Evolutionary conservation across 2,888 invertebrate species (phyloP).

Genomic region (Lycia hirtaria): DNA sequence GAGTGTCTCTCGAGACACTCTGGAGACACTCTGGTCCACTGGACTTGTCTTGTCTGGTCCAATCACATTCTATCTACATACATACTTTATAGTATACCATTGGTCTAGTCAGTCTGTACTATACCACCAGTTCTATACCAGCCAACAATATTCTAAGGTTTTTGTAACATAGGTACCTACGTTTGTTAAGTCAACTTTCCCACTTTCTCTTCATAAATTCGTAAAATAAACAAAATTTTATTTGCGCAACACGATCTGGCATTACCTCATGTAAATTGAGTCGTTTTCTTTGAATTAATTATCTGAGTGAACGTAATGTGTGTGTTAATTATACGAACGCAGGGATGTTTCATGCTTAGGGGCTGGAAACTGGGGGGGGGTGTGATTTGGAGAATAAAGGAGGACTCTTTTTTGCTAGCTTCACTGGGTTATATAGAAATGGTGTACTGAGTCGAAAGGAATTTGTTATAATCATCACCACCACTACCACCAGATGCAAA

Average conservation of each 20-base stretch:
- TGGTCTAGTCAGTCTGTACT: too few relatives aligned
- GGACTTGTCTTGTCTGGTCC: too few relatives aligned
- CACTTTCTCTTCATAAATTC: constrained; percentile 3
- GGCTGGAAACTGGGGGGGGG: background rate
- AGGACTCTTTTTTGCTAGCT: background rate
- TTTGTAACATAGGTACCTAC: background rate
- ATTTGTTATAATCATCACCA: too few relatives aligned
- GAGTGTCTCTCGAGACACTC: too few relatives aligned
- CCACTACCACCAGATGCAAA: too few relatives aligned
- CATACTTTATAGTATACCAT: too few relatives aligned
- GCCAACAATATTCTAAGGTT: too few relatives aligned
- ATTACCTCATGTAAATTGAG: constrained; percentile 38
- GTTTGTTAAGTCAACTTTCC: constrained; percentile 12
- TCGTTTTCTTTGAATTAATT: constrained; percentile 69
- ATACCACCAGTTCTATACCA: too few relatives aligned
- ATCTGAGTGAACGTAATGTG: constrained; percentile 54
- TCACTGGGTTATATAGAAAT: too few relatives aligned
- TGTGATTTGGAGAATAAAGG: background rate
- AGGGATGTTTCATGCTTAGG: constrained; percentile 1
- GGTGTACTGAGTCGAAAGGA: too few relatives aligned
- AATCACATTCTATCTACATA: too few relatives aligned
- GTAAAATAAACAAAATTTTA: constrained; percentile 7
- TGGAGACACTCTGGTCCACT: too few relatives aligned
- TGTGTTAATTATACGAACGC: constrained; percentile 52
- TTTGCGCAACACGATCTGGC: constrained; percentile 6